Evolutionary conservation across 2,888 invertebrate species (phyloP).

Genomic region (Galerucella calmariensis): DNA sequence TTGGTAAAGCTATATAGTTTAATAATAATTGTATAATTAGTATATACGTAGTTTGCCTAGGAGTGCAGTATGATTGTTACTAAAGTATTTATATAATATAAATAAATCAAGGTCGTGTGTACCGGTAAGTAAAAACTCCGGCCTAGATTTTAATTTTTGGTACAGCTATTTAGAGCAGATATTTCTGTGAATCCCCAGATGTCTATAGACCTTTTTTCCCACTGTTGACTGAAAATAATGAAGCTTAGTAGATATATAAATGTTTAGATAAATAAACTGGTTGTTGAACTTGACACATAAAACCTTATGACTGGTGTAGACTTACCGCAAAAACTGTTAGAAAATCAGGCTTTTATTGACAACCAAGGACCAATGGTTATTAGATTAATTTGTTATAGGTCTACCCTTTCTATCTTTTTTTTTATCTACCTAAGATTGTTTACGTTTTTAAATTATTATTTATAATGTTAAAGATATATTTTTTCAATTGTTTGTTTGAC

Average conservation of each 20-base stretch:
- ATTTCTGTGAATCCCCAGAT: slow-evolving; percentile 8
- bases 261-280: slow-evolving; percentile 1
- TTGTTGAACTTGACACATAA: slow-evolving; percentile 9
- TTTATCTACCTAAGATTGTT: slow-evolving; percentile 11
- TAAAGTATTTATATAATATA: not conserved
- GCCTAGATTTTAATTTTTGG: not conserved
- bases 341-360: slow-evolving; percentile 8
- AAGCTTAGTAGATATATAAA: slow-evolving; percentile 13
- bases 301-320: slow-evolving; percentile 3
- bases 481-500: slow-evolving; percentile 12
- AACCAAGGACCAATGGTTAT: slow-evolving; percentile 12
- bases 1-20: too few relatives aligned
- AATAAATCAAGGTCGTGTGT: not conserved
- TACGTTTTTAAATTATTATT: slow-evolving; percentile 9
- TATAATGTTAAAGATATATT: slow-evolving; percentile 11
- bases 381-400: not conserved
- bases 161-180: not conserved
- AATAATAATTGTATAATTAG: too few relatives aligned
- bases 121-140: not conserved
- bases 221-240: slow-evolving; percentile 16
- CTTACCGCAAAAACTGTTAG: not conserved
- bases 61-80: not conserved
- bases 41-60: not conserved
- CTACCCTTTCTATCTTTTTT: slow-evolving; percentile 3
- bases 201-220: not conserved